Evolutionary conservation across 1,140 invertebrate species (phyloP), one percentile per base, ranked within the genome.

Genomic region (Drosophila tristis): DNA sequence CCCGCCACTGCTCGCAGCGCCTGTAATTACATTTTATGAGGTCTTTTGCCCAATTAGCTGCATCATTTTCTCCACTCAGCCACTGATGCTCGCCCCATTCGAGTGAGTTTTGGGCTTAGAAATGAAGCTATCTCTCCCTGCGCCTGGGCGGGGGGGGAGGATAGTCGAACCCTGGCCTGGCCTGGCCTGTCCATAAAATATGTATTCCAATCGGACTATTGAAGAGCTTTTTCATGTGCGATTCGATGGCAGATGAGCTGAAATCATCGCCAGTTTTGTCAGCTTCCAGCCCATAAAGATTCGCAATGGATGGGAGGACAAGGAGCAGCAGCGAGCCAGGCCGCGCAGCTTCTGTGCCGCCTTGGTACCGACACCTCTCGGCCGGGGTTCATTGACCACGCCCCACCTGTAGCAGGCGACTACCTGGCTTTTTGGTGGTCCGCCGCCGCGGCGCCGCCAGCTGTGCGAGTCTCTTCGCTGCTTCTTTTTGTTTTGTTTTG

Each of bases 11-110:
- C 5, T 29, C 0, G 5, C 26, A 2, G 1, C 6, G 65, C 16
- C 23, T 61, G 79, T 86, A 87, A 87, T 89, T 82, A 78, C 81
- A 81, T 71, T 86, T 87, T 58, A 82, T 78, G 67, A 78, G 68
- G 43, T 57, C 45, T 56, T 72, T 86, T 80, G 57, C 51, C 44
- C 60, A 86, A 86, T 82, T 79, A 79, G 72, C 55, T 61, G 53
- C n/a, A 25, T 43, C 35, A 31, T 62, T 9, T 51, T 51, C 26
- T 44, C 51, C n/a, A 16, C 51, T 39, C 11, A 4, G 16, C 16
- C 16, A 16, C 0, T 16, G 16, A 16, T 4, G 6, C 26, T 6
- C 5, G 4, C 5, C 35, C 4, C 11, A 39, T 39, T 2, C 35
- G 4, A 8, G 42, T 20, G 55, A 29, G 8, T 25, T 23, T 7